Evolutionary conservation across 2,797 vertebrate species (phyloP), one percentile per base, ranked within the genome.

Genomic region (Ammospiza maritima): DNA sequence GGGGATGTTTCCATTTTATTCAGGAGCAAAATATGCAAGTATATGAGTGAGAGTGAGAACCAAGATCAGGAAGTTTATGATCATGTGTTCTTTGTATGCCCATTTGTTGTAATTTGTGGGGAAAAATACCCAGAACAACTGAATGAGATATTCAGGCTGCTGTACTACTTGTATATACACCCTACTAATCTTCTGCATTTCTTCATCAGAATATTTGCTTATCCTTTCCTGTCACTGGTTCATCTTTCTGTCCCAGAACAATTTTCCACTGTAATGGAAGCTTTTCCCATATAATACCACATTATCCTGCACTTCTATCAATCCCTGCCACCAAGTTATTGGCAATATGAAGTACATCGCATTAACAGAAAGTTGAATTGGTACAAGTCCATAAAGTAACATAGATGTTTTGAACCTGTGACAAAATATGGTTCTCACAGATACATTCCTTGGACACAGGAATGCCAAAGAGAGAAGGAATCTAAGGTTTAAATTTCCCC

Each of bases 51-150:
- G 4, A 8, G 8, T 79, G 32, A 82, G 77, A 90, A 69, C 13
- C 9, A 72, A 54, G 26, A 57, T 56, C 29, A 70, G 18, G 13
- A 14, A 62, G 29, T 48, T 92, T 69, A 71, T 62, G 14, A 73
- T 32, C 19, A 78, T 10, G 6, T 38, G 25, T 18, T 51, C 42
- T 78, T 54, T 79, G 16, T 57, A 57, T 69, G 29, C 6, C 7
- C 10, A 64, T 89, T 79, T 58, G n/a, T 73, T 48, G n/a, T 18
- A 89, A 57, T 0, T 53, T 21, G 9, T 25, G 30, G 3, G 4
- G 48, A 60, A 80, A 81, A 84, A 81, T 22, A 0, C 2, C 0
- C 0, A 56, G 23, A 40, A 74, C 10, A 89, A 70, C 17, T 58
- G 15, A 26, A 67, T 27, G 45, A 71, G 23, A 61, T 1, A 5